Base-by-base conservation (phyloP, 2,113 vertebrate species). In the Mixornis gularis region DNA sequence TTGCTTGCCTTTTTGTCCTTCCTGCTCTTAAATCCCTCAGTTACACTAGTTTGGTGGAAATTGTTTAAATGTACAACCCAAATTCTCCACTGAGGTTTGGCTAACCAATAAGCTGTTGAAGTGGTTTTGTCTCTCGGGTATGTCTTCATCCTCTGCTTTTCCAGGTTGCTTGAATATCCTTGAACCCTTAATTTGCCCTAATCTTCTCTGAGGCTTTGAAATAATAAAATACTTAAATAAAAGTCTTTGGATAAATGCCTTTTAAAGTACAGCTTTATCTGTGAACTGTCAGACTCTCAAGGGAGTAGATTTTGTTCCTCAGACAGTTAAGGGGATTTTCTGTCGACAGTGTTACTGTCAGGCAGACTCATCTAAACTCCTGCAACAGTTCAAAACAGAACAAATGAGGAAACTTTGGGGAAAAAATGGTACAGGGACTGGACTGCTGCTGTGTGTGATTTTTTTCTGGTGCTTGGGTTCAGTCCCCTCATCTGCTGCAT, bases 51-150 rank as follows among this genome's bases (percentile, higher is more conserved):
- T 58, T 85, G 70, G 59, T 92, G 59, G 62, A 95, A 87, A 85
- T 65, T 32, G 43, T 94, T 93, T 85, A 85, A 87, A 87, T 85
- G 78, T 85, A 59, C 51, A 80, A 76, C 46, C 63, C 66, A 87
- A 85, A 92, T 91, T 92, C 81, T 93, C 92, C 79, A 87, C 25
- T 89, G 89, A 91, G 91, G 79, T 94, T 96, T 96, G 91, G 74
- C 87, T 94, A 82, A 82, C 66, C 60, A 73, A 46, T 59, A 87
- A 92, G 48, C 8, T 80, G 73, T 92, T 96, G 56, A 96, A 89
- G 94, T 94, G 94, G 92, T 93, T 95, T 96, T 92, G 63, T 91
- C 82, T 91, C 93, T 43, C 0, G 71, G 34, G 63, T 87, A 95
- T 95, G 74, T 91, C 84, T 91, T 95, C 89, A 91, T 87, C 63